These are phyloP conservation scores for Drosophila incognita DNA, from an alignment of 2,888 invertebrate species.

Conservation along the genomic window DNA sequence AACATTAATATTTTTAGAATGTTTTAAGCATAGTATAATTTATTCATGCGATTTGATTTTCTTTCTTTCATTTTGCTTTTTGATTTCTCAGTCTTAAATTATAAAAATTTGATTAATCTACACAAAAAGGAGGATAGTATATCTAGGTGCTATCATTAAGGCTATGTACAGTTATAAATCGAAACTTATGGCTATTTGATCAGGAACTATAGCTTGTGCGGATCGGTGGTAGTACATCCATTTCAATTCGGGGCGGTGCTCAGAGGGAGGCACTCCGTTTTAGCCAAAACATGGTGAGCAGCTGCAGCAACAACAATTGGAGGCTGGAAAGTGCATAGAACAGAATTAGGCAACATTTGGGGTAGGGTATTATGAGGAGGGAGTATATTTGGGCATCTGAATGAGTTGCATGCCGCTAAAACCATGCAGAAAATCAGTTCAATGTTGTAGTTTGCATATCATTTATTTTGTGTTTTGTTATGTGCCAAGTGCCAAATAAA, in stretches of 20 bases:
- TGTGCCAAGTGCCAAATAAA: conserved; percentile 50
- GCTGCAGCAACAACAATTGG: conserved; percentile 76
- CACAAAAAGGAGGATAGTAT: conserved; percentile 34
- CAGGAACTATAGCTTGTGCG: conserved; percentile 72
- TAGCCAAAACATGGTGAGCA: conserved; percentile 77
- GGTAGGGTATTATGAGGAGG: conserved; percentile 8
- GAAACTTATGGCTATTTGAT: conserved; percentile 55
- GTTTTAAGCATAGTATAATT: conserved; percentile 61
- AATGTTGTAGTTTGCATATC: conserved; percentile 32
- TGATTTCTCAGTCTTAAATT: conserved; percentile 48
- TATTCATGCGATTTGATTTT: conserved; percentile 35
- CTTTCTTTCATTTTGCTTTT: neutral
- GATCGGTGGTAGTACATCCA: conserved; percentile 41
- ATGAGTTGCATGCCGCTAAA: conserved; percentile 40
- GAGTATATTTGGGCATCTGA: conserved; percentile 16
- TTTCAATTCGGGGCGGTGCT: conserved; percentile 8
- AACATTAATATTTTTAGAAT: conserved; percentile 54
- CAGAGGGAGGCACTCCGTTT: conserved; percentile 55
- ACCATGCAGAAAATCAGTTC: conserved; percentile 60
- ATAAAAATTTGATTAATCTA: conserved; percentile 41
- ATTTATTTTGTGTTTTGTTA: conserved; percentile 31
- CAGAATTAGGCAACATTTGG: conserved; percentile 32
- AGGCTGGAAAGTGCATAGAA: conserved; percentile 79
- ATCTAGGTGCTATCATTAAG: conserved; percentile 25
- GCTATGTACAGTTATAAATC: conserved; percentile 46